phyloP scores from a whole-genome alignment of 2,888 invertebrate genomes.

The Philonicus albiceps region DNA sequence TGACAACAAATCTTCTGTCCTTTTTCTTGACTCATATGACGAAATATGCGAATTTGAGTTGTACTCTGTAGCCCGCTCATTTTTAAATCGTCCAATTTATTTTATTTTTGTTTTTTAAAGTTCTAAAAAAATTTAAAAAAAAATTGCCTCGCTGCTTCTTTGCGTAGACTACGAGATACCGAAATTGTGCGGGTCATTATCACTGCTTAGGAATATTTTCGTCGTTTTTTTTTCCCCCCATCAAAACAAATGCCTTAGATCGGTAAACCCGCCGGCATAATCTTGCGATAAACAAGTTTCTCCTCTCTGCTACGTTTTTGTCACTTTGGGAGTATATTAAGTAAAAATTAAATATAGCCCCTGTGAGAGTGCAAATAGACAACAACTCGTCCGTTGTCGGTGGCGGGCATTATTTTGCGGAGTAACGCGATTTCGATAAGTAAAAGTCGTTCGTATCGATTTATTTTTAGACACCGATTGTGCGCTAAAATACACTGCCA shows the following conservation, averaged over 20 bases:
- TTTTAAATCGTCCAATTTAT: background rate
- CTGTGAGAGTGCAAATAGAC: background rate
- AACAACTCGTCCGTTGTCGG: background rate
- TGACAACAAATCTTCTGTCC: background rate
- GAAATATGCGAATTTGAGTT: background rate
- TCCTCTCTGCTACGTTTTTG: background rate
- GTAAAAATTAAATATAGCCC: background rate
- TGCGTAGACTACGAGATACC: background rate
- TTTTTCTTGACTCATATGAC: background rate
- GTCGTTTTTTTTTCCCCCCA: background rate
- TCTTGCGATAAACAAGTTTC: background rate
- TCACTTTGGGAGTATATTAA: background rate
- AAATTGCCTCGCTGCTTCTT: background rate
- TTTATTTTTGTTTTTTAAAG: background rate
- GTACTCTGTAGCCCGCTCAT: background rate
- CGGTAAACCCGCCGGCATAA: background rate
- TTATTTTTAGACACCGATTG: background rate
- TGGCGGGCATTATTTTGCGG: background rate
- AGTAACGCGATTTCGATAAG: background rate
- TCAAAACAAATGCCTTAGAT: background rate
- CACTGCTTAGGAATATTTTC: background rate
- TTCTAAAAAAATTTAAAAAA: too few species aligned
- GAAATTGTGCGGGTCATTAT: background rate
- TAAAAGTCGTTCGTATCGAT: background rate
- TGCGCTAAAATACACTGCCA: background rate